phyloP scores from a whole-genome alignment of 2,888 invertebrate species.

The Metallyticus violacea region DNA sequence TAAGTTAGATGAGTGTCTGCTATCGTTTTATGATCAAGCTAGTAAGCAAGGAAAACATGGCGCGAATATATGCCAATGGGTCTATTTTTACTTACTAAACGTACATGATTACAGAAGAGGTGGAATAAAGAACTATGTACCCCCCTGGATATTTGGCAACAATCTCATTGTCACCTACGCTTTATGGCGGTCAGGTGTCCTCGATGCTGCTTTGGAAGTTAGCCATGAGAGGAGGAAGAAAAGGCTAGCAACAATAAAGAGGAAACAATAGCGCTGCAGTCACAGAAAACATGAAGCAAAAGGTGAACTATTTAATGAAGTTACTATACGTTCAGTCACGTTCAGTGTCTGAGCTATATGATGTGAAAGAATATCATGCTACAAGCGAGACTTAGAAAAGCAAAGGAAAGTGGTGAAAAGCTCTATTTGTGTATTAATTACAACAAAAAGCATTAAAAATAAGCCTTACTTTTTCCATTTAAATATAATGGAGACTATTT shows the following conservation, averaged over 20 bases:
- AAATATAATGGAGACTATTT: no score
- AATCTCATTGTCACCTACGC: slow-evolving; percentile 5
- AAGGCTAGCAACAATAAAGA: not conserved
- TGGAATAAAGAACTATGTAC: not conserved
- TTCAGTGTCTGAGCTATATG: no score
- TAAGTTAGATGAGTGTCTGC: no score
- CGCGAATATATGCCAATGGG: not conserved
- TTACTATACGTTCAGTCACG: no score
- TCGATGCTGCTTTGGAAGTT: slow-evolving; percentile 11
- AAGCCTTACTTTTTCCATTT: no score
- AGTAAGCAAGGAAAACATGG: no score
- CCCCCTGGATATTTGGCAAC: not conserved
- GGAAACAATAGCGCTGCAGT: not conserved
- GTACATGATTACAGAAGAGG: not conserved
- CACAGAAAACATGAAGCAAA: not conserved
- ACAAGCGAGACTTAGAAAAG: no score
- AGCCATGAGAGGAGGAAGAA: slow-evolving; percentile 5
- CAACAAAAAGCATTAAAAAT: no score
- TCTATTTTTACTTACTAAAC: not conserved
- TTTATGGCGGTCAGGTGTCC: slow-evolving; percentile 22
- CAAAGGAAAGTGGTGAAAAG: no score
- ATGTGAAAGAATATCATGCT: no score
- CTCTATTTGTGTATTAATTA: no score
- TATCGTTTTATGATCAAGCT: no score
- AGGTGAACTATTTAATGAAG: not conserved